Percentiles rank a stretch among this genome's conserved stretches.
Evolutionary conservation across 1,140 invertebrate species (phyloP).

Genomic region (Rhagoletis pomonella): DNA sequence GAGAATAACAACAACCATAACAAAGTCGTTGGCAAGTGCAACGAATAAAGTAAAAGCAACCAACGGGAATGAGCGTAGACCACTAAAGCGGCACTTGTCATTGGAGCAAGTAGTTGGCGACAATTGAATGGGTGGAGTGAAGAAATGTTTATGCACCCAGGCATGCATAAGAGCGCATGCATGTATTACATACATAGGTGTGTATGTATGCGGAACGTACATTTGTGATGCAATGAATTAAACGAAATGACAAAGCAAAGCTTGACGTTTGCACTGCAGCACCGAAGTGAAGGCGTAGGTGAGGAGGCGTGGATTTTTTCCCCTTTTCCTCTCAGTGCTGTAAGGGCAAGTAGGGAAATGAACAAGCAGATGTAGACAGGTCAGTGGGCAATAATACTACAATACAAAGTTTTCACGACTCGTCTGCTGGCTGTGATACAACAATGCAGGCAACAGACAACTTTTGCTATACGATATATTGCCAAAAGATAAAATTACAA

Average conservation of each 20-base stretch:
- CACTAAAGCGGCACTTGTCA: slow-evolving; percentile 3
- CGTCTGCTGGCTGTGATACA: not conserved
- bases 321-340: no score
- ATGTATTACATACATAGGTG: no score
- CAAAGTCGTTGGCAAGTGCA: not conserved
- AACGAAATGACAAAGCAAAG: no score
- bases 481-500: slow-evolving; percentile 27
- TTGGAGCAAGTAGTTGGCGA: not conserved
- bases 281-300: no score
- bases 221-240: no score
- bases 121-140: no score
- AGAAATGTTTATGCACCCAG: no score
- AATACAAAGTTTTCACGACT: not conserved
- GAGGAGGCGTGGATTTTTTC: no score
- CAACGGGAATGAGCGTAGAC: slow-evolving; percentile 18
- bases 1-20: not conserved
- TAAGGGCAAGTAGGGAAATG: not conserved
- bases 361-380: not conserved
- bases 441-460: not conserved
- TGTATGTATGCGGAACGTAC: no score
- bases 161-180: no score
- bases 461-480: slow-evolving; percentile 15
- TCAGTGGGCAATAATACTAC: not conserved
- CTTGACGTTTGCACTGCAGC: no score
- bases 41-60: slow-evolving; percentile 26